Conservation (phyloP, 92 coral and sea anemone species). For the Pocillopora grandis region DNA sequence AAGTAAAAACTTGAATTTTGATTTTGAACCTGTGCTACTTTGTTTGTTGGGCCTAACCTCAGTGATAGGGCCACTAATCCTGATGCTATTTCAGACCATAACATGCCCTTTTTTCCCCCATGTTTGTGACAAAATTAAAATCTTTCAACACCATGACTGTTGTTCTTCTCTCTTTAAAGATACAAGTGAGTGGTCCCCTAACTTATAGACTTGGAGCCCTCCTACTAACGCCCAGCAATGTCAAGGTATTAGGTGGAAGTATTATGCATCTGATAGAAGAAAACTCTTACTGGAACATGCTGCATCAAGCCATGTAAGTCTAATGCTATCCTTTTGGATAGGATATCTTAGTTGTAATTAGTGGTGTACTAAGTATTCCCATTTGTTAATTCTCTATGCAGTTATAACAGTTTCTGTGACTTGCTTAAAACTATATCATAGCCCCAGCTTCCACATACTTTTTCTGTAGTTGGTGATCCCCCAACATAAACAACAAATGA, state of each 20-base stretch:
- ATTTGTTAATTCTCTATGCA: too few relatives aligned
- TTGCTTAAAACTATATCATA: too few relatives aligned
- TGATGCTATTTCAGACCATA: too few relatives aligned
- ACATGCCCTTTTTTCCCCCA: too few relatives aligned
- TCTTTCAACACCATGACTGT: background rate
- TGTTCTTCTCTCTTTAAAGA: slow-evolving; percentile 39
- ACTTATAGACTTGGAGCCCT: slow-evolving; percentile 75
- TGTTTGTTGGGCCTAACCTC: too few relatives aligned
- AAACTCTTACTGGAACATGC: slow-evolving; percentile 79
- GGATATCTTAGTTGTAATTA: background rate
- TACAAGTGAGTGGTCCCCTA: slow-evolving; percentile 65
- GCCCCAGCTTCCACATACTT: too few relatives aligned
- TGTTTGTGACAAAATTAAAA: too few relatives aligned
- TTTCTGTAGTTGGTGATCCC: too few relatives aligned
- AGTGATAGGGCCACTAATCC: too few relatives aligned
- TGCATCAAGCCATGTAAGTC: slow-evolving; percentile 81
- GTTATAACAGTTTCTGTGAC: too few relatives aligned
- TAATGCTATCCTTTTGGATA: background rate
- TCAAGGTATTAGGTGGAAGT: slow-evolving; percentile 77
- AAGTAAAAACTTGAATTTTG: slow-evolving; percentile 44
- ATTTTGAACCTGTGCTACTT: background rate
- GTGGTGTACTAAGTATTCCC: too few relatives aligned
- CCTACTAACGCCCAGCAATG: slow-evolving; percentile 67
- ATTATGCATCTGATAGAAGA: slow-evolving; percentile 61
- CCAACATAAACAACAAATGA: too few relatives aligned